Evolutionary conservation across 2,888 invertebrate species (phyloP), one percentile per base, ranked within the genome.

Genomic region (Tuberolachnus salignus): DNA sequence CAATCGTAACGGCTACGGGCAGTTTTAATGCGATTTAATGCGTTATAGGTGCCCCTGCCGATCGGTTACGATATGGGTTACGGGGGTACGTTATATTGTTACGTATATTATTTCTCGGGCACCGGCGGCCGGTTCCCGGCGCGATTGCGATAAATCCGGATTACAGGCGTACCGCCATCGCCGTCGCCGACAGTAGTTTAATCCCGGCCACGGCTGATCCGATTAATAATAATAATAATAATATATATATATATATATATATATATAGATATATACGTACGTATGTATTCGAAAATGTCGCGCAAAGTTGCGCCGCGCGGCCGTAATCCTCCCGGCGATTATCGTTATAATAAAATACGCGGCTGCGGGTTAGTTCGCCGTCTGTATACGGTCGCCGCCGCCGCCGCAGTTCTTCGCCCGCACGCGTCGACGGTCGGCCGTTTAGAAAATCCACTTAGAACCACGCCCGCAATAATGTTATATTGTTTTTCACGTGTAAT

Each of bases 241-340:
- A 34, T 34, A 34, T n/a, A n/a, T n/a, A n/a, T n/a, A n/a, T n/a
- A n/a, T n/a, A n/a, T 34, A 34, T 34, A 34, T 34, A 34, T 64
- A 64, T 64, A 64, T n/a, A 34, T 34, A 34, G n/a, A n/a, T n/a
- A n/a, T n/a, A n/a, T n/a, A n/a, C n/a, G n/a, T 34, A 34, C 6
- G 6, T 34, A 34, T 64, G 46, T 64, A 64, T 70, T 42, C 70
- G 64, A 70, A 70, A 70, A 70, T n/a, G 34, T 70, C 19, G 55
- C 6, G 16, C 55, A 46, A 64, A 64, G 55, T 42, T 55, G 70
- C 42, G 70, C n/a, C 4, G 55, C 51, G 42, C 51, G 53, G 19
- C 34, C 55, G 55, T 70, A 70, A 70, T 70, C 70, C 57, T 70
- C 14, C 3, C 21, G 71, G 53, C 55, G 42, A 34, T 19, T 11